Base-by-base conservation (phyloP, 2,113 vertebrate species). In the Sturnus vulgaris region DNA sequence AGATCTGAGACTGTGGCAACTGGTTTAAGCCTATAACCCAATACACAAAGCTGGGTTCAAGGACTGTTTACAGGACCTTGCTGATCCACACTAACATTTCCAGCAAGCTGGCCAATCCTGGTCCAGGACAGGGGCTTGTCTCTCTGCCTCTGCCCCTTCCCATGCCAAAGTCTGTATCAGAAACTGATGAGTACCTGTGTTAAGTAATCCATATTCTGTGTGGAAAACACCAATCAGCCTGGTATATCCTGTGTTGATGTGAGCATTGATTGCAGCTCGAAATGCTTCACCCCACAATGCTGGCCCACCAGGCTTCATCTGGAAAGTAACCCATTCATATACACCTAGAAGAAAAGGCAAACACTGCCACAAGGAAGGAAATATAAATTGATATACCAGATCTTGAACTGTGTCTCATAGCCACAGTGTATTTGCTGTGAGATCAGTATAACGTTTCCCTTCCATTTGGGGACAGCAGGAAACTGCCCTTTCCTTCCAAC, bases 271-370 rank as follows among this genome's bases (percentile, higher is more conserved):
- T 23, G 99, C 97, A 5, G 95, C 98, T 96, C 87, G 97, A 92
- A 99, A 99, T 3, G 97, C 86, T 0, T 97, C 23, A 5, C 98
- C 99, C 99, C 99, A 99, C 66, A 99, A 82, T 1, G 98, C 98
- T 15, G 99, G 99, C 28, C 99, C 99, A 4, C 99, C 99, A 10
- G 99, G 98, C 56, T 98, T 98, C 98, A 99, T 99, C 90, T 98
- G 98, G 96, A 98, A 99, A 35, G 98, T 98, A 10, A 96, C 96
- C 95, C 99, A 95, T 95, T 99, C 99, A 22, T 98, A 99, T 14
- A 99, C 97, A 78, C 99, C 99, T 99, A 94, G 47, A 95, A 96
- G 13, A 92, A 81, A 79, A 80, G 18, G 39, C 46, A 69, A 88
- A 85, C 79, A 86, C 7, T 30, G 76, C 11, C 9, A 33, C 9